phyloP scores from a whole-genome alignment of 1,140 invertebrate genomes.

The Charaxes varanes region DNA sequence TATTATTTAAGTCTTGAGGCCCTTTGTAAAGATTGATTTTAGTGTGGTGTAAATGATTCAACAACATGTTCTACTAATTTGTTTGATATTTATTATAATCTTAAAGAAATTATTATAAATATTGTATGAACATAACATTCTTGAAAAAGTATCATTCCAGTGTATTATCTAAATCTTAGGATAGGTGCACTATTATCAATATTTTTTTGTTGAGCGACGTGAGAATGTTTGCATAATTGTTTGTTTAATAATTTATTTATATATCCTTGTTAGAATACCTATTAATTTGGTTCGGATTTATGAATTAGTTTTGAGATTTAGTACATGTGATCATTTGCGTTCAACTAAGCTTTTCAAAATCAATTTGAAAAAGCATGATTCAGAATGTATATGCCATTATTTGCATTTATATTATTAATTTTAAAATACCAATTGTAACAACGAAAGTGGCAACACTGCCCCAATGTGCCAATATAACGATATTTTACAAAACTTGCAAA shows the following conservation, averaged over 20 bases:
- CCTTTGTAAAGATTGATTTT: conserved; percentile 33
- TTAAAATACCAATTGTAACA: conserved; percentile 49
- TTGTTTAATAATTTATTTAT: conserved; percentile 60
- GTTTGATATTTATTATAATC: conserved; percentile 34
- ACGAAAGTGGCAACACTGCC: conserved; percentile 50
- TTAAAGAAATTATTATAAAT: conserved; percentile 46
- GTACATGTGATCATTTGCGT: conserved; percentile 24
- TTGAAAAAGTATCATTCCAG: conserved; percentile 71
- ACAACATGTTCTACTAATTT: conserved; percentile 33
- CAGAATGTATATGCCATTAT: conserved; percentile 62
- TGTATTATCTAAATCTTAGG: conserved; percentile 67
- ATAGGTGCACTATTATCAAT: conserved; percentile 55
- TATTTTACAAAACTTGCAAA: conserved; percentile 16
- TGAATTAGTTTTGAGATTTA: conserved; percentile 39
- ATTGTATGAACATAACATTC: conserved; percentile 64
- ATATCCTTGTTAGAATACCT: conserved; percentile 35
- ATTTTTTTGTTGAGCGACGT: conserved; percentile 28
- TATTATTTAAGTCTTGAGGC: conserved; percentile 38
- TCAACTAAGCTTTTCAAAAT: conserved; percentile 33
- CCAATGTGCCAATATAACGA: conserved; percentile 49
- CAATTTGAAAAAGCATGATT: conserved; percentile 30
- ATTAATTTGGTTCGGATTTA: conserved; percentile 31
- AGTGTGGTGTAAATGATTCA: conserved; percentile 32
- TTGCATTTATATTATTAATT: conserved; percentile 67
- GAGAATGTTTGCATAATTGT: conserved; percentile 55